Base-by-base conservation (phyloP, 2,888 invertebrate genomes). In the Stegophylla sp. region DNA sequence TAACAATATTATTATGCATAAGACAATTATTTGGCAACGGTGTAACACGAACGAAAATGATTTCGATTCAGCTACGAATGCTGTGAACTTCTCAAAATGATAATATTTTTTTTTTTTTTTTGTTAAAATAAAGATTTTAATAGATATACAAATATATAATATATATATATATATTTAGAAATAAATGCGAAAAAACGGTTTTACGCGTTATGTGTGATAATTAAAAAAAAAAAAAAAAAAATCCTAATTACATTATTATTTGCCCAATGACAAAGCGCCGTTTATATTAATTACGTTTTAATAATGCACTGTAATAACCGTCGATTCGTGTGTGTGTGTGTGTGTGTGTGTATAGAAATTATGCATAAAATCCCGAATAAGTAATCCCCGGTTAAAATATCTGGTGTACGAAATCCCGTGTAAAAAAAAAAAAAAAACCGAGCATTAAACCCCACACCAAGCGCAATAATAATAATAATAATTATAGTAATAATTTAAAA, bases 231-330 rank as follows among this genome's bases (percentile, higher is more conserved):
- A 72, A 41, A 72, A 72, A 43, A 53, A 59, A 53, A 23, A 26
- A 10, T 13, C 45, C 26, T 28, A 61, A 64, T 75, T 75, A 64
- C 51, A 64, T 41, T 64, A 64, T 53, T 63, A 28, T 51, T 51
- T 51, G 59, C 48, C 34, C 17, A 51, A 64, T 64, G 64, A 64
- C 64, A 75, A 20, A 20, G 63, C 74, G 23, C 63, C 23, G 51
- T 75, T 75, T 53, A 75, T 75, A 75, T 64, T 64, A 75, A 75
- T 75, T 64, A 75, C 51, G 13, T 64, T 75, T 75, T 75, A 75
- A 75, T 75, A 75, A 75, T 51, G 64, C n/a, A 53, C 34, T 51
- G 23, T 34, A 51, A 53, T 66, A 53, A 53, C 51, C 41, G 20
- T 53, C 75, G 53, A 76, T 66, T 53, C 28, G 26, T 51, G 48